phyloP scores from a whole-genome alignment of 2,797 vertebrate genomes.

The Craterocephalus amniculus region DNA sequence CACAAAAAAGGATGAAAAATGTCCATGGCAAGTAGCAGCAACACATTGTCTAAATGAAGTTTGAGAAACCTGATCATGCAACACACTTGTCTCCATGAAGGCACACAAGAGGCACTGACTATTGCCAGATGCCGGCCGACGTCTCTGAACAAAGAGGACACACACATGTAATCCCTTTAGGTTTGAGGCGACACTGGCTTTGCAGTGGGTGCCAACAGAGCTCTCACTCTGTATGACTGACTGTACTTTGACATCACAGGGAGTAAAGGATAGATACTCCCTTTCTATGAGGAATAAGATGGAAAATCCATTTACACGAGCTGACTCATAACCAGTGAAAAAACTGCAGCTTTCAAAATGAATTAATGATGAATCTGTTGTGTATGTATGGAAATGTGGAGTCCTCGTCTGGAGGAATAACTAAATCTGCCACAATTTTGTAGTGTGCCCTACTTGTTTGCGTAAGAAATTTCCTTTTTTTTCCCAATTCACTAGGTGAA shows the following conservation, averaged over 20 bases:
- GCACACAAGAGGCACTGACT: slow-evolving; percentile 65
- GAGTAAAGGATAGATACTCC: slow-evolving; percentile 70
- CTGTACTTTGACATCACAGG: slow-evolving; percentile 73
- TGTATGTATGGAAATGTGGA: slow-evolving; percentile 69
- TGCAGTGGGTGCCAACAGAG: slow-evolving; percentile 70
- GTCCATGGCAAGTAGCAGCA: slow-evolving; percentile 61
- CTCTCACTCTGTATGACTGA: slow-evolving; percentile 65
- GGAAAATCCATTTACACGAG: slow-evolving; percentile 79
- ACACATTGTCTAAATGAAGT: slow-evolving; percentile 74
- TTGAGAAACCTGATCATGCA: slow-evolving; percentile 74
- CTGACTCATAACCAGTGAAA: slow-evolving; percentile 73
- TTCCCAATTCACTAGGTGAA: neutral
- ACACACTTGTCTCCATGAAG: slow-evolving; percentile 74
- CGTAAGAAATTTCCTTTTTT: neutral
- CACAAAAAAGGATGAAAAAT: slow-evolving; percentile 5
- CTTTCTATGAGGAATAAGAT: slow-evolving; percentile 71
- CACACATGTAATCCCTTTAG: slow-evolving; percentile 75
- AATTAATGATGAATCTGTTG: slow-evolving; percentile 59
- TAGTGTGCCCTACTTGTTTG: slow-evolving; percentile 26
- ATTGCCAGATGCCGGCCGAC: slow-evolving; percentile 76
- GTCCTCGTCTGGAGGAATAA: slow-evolving; percentile 42
- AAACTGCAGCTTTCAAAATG: slow-evolving; percentile 61
- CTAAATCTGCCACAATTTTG: slow-evolving; percentile 43
- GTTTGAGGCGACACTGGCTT: slow-evolving; percentile 68
- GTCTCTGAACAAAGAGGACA: slow-evolving; percentile 77